Evolutionary conservation across 2,113 vertebrate species (phyloP).

Genomic region (Synchiropus splendidus): DNA sequence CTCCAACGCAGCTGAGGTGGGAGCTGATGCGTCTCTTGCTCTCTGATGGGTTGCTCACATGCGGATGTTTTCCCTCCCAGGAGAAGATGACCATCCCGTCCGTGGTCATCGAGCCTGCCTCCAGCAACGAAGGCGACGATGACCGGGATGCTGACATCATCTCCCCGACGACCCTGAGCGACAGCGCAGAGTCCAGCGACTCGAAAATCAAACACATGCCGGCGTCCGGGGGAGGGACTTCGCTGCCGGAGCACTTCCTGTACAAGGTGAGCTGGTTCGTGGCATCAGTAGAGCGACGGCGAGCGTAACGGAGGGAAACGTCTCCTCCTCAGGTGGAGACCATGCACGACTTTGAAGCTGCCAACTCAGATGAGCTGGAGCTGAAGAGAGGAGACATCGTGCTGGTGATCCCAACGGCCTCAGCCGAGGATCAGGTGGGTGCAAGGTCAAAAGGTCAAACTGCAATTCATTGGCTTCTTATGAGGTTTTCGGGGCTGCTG

Average conservation of each 20-base stretch:
- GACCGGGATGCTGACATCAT: slow-evolving; percentile 67
- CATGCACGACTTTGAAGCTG: slow-evolving; percentile 91
- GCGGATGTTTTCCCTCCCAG: no score
- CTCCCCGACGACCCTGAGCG: slow-evolving; percentile 47
- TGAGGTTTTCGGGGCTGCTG: no score
- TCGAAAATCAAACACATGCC: slow-evolving; percentile 39
- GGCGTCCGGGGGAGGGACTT: slow-evolving; percentile 31
- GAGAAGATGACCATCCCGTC: slow-evolving; percentile 84
- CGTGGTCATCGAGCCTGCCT: slow-evolving; percentile 90
- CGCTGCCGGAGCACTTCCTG: slow-evolving; percentile 73
- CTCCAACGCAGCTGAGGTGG: no score
- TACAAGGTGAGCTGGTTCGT: slow-evolving; percentile 71
- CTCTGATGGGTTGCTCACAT: no score
- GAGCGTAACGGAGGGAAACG: no score
- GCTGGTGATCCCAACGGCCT: slow-evolving; percentile 79
- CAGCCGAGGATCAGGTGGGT: slow-evolving; percentile 85
- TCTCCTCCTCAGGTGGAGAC: slow-evolving; percentile 75
- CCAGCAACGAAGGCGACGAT: slow-evolving; percentile 87
- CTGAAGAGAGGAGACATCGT: slow-evolving; percentile 83
- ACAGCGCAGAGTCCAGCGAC: slow-evolving; percentile 33
- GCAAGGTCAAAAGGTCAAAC: no score
- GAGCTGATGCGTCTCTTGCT: no score
- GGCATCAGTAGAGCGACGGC: neutral
- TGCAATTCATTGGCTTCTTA: no score
- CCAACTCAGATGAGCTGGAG: slow-evolving; percentile 86